Evolutionary conservation across 2,888 invertebrate species (phyloP).

Genomic region (Agrotis clavis): DNA sequence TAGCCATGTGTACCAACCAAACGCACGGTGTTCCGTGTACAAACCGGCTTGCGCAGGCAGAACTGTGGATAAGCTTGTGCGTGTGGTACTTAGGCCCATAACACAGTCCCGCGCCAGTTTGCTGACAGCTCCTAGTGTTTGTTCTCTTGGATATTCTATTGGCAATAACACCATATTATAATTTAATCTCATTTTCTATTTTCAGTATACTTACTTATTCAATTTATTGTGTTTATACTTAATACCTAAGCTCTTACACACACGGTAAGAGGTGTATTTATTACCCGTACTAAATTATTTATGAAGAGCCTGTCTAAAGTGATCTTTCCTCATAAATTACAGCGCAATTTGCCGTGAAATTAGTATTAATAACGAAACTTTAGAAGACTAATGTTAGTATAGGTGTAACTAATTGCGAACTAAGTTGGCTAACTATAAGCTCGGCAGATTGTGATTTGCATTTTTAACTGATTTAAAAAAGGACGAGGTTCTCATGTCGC

Average conservation of each 20-base stretch:
- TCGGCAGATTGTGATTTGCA: slow-evolving; percentile 20
- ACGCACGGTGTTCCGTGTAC: too few relatives aligned
- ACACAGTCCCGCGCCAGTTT: too few relatives aligned
- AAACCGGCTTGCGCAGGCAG: too few relatives aligned
- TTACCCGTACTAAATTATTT: too few relatives aligned
- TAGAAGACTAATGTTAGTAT: slow-evolving; percentile 16
- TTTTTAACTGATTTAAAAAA: background rate
- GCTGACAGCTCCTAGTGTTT: too few relatives aligned
- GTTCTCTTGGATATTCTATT: too few relatives aligned
- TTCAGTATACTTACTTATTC: background rate
- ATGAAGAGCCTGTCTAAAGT: slow-evolving; percentile 5
- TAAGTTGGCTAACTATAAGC: slow-evolving; percentile 32
- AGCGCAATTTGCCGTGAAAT: background rate
- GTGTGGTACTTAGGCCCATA: too few relatives aligned
- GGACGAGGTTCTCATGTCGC: too few relatives aligned
- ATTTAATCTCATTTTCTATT: background rate
- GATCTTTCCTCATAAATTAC: background rate
- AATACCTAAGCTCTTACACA: background rate
- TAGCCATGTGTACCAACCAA: too few relatives aligned
- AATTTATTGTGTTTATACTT: background rate
- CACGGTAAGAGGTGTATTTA: background rate
- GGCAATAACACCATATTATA: too few relatives aligned
- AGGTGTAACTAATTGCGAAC: slow-evolving; percentile 41
- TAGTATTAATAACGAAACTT: slow-evolving; percentile 7
- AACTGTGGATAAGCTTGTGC: too few relatives aligned